A percentile compares a stretch with the other conserved stretches of the same genome.
Conservation (phyloP, 1,140 invertebrate genomes). For the Aphis craccivora region DNA sequence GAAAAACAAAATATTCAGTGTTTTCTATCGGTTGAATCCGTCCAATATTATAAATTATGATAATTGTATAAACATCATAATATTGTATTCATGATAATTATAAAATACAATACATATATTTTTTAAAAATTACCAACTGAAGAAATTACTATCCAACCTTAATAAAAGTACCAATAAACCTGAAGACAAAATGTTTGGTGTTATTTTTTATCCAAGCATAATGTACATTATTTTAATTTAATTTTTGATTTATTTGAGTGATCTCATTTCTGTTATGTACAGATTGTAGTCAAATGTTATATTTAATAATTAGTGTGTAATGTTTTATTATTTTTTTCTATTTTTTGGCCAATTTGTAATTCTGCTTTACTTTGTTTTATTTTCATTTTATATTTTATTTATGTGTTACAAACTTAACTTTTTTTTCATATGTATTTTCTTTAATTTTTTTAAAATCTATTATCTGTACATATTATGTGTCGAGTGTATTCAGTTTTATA, state of each 20-base stretch:
- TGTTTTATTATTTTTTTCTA: not conserved
- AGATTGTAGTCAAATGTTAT: conserved; percentile 9
- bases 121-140: not conserved
- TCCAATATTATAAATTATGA: conserved; percentile 8
- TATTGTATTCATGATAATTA: not conserved
- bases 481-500: not conserved
- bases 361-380: not conserved
- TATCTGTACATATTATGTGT: not conserved
- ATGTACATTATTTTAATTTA: conserved; percentile 9
- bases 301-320: conserved; percentile 4
- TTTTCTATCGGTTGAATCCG: not conserved
- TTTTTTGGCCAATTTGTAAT: not conserved
- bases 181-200: not conserved
- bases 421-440: not conserved
- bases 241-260: conserved; percentile 3
- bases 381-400: conserved; percentile 8
- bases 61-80: not conserved
- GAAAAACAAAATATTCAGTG: not conserved
- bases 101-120: not conserved
- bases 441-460: not conserved
- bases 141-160: not conserved
- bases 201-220: not conserved
- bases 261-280: conserved; percentile 10
- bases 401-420: not conserved
- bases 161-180: not conserved